A percentile compares a stretch with the other conserved stretches of the same genome.
Conservation (phyloP, 2,113 vertebrate species). For the Lagopus leucura region DNA sequence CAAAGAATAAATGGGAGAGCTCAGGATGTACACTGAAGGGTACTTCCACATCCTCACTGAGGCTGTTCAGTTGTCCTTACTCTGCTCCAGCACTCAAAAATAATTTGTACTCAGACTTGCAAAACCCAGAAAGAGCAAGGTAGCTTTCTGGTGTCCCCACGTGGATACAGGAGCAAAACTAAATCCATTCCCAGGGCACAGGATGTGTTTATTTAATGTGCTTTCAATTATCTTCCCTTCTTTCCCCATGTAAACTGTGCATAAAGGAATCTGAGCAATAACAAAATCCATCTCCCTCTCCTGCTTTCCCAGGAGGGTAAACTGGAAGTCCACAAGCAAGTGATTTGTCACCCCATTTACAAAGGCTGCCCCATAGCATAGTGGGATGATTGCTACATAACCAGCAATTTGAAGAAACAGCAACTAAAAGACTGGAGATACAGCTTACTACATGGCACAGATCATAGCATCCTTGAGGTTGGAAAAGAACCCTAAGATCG, state of each 20-base stretch:
- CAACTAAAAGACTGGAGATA: not conserved
- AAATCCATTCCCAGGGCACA: not conserved
- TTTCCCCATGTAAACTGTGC: not conserved
- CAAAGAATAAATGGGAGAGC: not conserved
- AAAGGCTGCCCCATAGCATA: not conserved
- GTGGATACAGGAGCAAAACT: not conserved
- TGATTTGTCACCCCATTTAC: not conserved
- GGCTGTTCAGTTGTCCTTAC: not conserved
- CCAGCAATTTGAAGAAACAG: not conserved
- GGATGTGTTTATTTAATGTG: not conserved
- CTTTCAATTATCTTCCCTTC: not conserved
- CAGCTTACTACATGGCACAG: not conserved
- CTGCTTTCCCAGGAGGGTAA: not conserved
- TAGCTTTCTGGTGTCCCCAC: not conserved
- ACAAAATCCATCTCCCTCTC: not conserved
- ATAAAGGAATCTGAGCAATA: not conserved
- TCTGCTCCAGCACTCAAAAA: not conserved
- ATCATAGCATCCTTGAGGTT: too few species aligned
- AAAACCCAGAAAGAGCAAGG: not conserved
- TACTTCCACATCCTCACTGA: not conserved
- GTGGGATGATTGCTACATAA: not conserved
- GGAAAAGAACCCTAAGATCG: too few species aligned
- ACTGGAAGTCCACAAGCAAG: accelerated
- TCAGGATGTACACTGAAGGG: not conserved
- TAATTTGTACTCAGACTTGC: not conserved